Evolutionary conservation across 2,888 invertebrate genomes (phyloP), one percentile per base, ranked within the genome.

Genomic region (Pristionchus exspectatus): DNA sequence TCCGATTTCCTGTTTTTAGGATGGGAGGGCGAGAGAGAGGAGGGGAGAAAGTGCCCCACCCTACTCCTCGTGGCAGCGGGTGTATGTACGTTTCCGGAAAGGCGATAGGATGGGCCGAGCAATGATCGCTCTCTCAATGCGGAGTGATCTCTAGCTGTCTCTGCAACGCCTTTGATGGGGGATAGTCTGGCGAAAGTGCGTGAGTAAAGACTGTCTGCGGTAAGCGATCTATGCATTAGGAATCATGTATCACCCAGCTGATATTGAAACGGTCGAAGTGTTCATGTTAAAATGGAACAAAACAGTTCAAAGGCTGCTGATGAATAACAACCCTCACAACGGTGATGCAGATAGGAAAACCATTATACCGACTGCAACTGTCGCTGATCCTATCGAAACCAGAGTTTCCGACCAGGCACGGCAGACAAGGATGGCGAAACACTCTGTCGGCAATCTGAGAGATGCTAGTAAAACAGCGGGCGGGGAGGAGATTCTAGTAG

Each of bases 1-100:
- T 44, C 81, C n/a, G 81, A n/a, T 81, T 81, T 81, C 81, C 81
- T 81, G 81, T 81, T 81, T 81, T 81, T 81, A 81, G 50, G 38
- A 38, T 38, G 38, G 24, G 7, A 4, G 66, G 21, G 74, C 38
- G 21, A 16, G 74, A 21, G 72, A 30, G 16, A 72, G 72, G 33
- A 33, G 72, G 33, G 72, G 27, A n/a, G 74, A 74, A 38, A 74
- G 38, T 38, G 74, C 74, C 74, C 74, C 74, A 74, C 74, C 74
- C 74, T 74, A 38, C 72, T 72, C 72, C 44, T 50, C 44, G 44
- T 50, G 44, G 44, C 44, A 50, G 44, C 44, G 72, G 30, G 72
- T 66, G 24, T 30, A 9, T 74, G 38, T 74, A 74, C 74, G 74
- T 74, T 74, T 74, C 74, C 74, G 74, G 74, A 72, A 72, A 33